Base-by-base conservation (phyloP, 2,797 vertebrate genomes). In the Squalus acanthias region DNA sequence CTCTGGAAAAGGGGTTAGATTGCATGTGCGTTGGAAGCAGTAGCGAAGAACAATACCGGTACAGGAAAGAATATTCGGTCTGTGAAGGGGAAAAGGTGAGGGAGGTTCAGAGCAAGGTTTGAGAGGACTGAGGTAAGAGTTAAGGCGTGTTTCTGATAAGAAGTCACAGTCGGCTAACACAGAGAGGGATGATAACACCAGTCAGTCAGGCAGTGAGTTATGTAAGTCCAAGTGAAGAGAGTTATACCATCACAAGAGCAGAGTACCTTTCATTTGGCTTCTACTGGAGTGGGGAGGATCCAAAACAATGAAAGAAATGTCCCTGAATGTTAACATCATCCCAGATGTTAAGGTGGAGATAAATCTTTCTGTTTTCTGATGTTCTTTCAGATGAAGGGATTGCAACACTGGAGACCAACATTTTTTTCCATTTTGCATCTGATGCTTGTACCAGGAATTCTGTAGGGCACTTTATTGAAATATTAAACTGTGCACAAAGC, bases 391-490 rank as follows among this genome's bases (percentile, higher is more conserved):
- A 17, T 67, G 8, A 93, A 67, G 63, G 65, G 63, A 24, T 93
- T 46, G 65, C 67, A 69, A 93, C 65, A 46, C 65, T 50, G 17
- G 65, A 69, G 63, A 46, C 91, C 91, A 93, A 93, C 20, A 69
- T 93, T 92, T 92, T 57, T 60, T 92, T n/a, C 60, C 15, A 92
- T 7, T 53, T 87, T 87, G 24, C 87, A 89, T 60, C 87, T 67
- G 63, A 65, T 15, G 57, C 57, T 60, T 65, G 33, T 65, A 92
- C 89, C 65, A 93, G n/a, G 91, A 24, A 93, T 93, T 69, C 91
- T 93, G 60, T 92, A 92, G 63, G 91, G 91, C 63, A 93, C 65
- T 69, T 69, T 69, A 93, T 67, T 93, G 17, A 63, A 65, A 91
- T 91, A 65, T 20, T 26, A 46, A 50, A 12, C n/a, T 69, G 63